Evolutionary conservation across 2,113 vertebrate species (phyloP).

Genomic region (Carassius auratus): DNA sequence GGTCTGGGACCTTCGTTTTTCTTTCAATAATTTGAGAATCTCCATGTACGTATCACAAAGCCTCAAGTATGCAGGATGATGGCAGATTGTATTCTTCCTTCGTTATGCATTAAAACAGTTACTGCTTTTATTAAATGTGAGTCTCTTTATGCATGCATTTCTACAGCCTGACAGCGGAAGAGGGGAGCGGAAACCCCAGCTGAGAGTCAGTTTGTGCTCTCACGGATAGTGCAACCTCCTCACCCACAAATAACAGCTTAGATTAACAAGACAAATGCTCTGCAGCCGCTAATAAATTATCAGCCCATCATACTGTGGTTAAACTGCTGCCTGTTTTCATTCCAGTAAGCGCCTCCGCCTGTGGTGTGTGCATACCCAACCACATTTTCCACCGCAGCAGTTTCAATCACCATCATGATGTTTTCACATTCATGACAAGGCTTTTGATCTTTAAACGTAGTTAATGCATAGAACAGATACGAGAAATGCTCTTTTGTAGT

Average conservation of each 20-base stretch:
- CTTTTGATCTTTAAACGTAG: background rate
- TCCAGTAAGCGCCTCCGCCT: constrained; percentile 37
- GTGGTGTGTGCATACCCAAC: constrained; percentile 28
- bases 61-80: constrained; percentile 1
- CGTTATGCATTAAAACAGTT: constrained; percentile 18
- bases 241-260: constrained; percentile 25
- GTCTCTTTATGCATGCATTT: background rate
- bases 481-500: background rate
- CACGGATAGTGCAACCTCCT: constrained; percentile 1
- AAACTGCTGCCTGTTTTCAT: constrained; percentile 27
- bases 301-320: constrained; percentile 34
- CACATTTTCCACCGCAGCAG: constrained; percentile 41
- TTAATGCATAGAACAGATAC: background rate
- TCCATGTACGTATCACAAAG: constrained; percentile 1
- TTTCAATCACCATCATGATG: constrained; percentile 3
- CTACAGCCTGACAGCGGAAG: background rate
- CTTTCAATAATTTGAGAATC: background rate
- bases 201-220: background rate
- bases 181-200: background rate
- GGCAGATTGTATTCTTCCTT: constrained; percentile 6
- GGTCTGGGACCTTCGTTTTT: constrained; percentile 19
- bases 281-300: constrained; percentile 44
- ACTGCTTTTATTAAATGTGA: background rate
- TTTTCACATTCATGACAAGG: background rate
- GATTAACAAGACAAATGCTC: constrained; percentile 10